Evolutionary conservation across 1,140 invertebrate genomes (phyloP), one percentile per base, ranked within the genome.

Genomic region (Eriosoma lanigerum): DNA sequence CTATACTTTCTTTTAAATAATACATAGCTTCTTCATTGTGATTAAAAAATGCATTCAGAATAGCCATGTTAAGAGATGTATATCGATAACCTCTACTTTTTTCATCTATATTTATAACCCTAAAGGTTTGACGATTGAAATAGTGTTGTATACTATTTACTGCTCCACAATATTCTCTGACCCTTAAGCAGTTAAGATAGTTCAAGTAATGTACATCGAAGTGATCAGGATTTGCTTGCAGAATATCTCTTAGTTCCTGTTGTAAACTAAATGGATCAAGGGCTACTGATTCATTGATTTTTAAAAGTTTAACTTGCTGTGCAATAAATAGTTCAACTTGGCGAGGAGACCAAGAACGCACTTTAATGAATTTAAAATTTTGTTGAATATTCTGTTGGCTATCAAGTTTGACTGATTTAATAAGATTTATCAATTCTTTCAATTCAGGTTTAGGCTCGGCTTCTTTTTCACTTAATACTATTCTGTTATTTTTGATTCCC

Each of bases 131-230:
- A 81, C 93, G 89, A 85, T 96, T 94, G 84, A 96, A 94, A 84
- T 93, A 94, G 83, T 95, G 92, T 86, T 94, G 93, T 0, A 97
- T 86, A 82, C 92, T 93, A 83, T 94, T 91, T 80, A 95, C 85
- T 0, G 95, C 92, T 3, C 93, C 94, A 84, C 92, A 93, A 85
- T 94, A 94, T 85, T 97, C 96, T 84, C 93, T 93, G 5, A 95
- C 90, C 44, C 95, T 87, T 56, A 97, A 85, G 84, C 92, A 95
- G 86, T 97, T 97, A 83, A 97, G 87, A 85, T 95, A 98, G 84
- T 93, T 94, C 44, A 98, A 87, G 85, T 94, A 97, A 88, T 97
- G 94, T 82, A 93, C 92, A 87, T 95, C 94, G 15, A 93, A 90
- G 85, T 93, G 90, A 72, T 94, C 91, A 21, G 93, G 93, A 87